Evolutionary conservation across 2,888 invertebrate species (phyloP).

Genomic region (Alloplasta piceator): DNA sequence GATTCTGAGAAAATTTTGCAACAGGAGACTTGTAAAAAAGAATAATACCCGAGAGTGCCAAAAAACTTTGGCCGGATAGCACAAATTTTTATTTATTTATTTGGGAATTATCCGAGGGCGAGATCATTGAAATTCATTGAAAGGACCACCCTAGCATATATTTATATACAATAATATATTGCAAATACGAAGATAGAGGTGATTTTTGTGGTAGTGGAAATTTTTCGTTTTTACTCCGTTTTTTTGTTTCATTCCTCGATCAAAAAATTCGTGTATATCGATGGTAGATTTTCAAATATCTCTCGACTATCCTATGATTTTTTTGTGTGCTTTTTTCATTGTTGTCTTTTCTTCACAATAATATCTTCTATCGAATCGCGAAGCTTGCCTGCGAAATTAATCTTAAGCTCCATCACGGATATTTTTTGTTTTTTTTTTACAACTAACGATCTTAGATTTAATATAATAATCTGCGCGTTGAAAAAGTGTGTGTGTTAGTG

Average conservation of each 20-base stretch:
- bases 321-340: neutral
- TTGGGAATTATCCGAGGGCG: too few relatives aligned
- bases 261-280: conserved; percentile 18
- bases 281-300: conserved; percentile 21
- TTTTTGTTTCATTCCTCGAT: neutral
- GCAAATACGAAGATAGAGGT: conserved; percentile 39
- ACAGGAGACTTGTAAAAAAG: too few relatives aligned
- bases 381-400: conserved; percentile 21
- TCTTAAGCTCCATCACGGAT: neutral
- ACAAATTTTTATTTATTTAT: too few relatives aligned
- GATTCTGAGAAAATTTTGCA: too few relatives aligned
- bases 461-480: conserved; percentile 59
- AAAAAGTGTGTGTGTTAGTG: conserved; percentile 37
- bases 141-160: neutral
- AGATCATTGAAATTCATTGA: too few relatives aligned
- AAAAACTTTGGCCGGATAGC: too few relatives aligned
- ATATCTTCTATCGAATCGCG: conserved; percentile 30
- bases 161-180: conserved; percentile 14
- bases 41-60: too few relatives aligned
- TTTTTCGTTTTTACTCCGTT: conserved; percentile 5
- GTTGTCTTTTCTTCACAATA: neutral
- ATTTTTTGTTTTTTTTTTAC: conserved; percentile 13
- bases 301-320: conserved; percentile 22
- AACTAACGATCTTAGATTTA: conserved; percentile 45
- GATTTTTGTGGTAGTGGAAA: conserved; percentile 27